Conservation (phyloP, 1,140 invertebrate genomes). For the Brachionus rotundiformis region DNA sequence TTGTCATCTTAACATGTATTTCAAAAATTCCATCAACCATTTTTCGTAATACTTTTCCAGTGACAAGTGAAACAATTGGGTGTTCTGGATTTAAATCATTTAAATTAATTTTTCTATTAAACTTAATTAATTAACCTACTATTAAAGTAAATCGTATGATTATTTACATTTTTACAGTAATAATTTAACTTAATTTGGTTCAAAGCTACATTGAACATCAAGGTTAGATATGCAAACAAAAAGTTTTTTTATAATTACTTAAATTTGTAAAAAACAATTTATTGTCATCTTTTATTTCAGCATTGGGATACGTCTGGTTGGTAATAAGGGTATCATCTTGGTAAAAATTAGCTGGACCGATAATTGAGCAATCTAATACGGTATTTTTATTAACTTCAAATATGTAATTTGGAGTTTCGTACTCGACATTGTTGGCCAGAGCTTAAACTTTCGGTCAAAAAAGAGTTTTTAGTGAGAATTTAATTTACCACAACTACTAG, state of each 20-base stretch:
- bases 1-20: not conserved
- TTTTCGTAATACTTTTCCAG: not conserved
- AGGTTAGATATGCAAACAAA: not conserved
- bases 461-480: not conserved
- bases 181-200: not conserved
- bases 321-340: not conserved
- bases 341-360: not conserved
- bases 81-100: not conserved
- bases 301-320: not conserved
- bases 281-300: not conserved
- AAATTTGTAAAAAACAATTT: not conserved
- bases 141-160: not conserved
- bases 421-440: not conserved
- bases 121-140: not conserved
- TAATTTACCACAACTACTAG: not conserved
- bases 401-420: not conserved
- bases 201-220: too few species aligned
- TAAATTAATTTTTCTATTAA: not conserved
- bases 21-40: not conserved
- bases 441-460: not conserved
- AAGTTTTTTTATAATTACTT: not conserved
- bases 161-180: not conserved
- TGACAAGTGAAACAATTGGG: not conserved
- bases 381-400: not conserved
- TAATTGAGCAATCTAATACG: not conserved